Evolutionary conservation across 2,113 vertebrate genomes (phyloP), one percentile per base, ranked within the genome.

Genomic region (Chamaea fasciata): DNA sequence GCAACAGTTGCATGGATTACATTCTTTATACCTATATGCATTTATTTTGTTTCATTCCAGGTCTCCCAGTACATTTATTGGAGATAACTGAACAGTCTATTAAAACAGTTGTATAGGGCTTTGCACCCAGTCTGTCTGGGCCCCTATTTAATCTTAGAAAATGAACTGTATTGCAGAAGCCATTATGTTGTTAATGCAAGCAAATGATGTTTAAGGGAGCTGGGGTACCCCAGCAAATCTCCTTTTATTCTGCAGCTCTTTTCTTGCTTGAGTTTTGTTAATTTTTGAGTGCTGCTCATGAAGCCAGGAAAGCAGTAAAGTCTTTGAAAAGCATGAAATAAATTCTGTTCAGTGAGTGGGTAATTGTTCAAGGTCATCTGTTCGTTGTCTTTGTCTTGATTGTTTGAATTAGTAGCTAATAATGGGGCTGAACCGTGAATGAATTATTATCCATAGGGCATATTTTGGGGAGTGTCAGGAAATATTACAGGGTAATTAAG

Each of bases 401-500:
- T 97, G 96, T 98, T 98, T 98, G 97, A 98, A 98, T 98, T 98
- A 98, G 97, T 92, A 96, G 96, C 94, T 98, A 98, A 98, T 98
- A 97, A 97, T 82, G 97, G 97, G 97, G 96, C 95, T 95, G 96
- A 97, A 98, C 96, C 74, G 68, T 97, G 98, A 98, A 98, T 98
- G 97, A 97, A 98, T 98, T 97, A 97, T 98, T 97, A 97, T 97
- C 97, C 87, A 95, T 94, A 92, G 97, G 97, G 97, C 97, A 97
- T 97, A 97, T 98, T 98, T 98, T 92, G 97, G 97, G 98, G 97
- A 97, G 97, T 97, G 97, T 98, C 97, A 97, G 97, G 97, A 98
- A 97, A 98, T 98, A 98, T 98, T 97, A 97, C 97, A 97, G 98
- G 97, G 97, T 98, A 97, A 98, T 98, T 98, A 98, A 96, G 93